Evolutionary conservation across 2,888 invertebrate species (phyloP).

Genomic region (Thyatira batis): DNA sequence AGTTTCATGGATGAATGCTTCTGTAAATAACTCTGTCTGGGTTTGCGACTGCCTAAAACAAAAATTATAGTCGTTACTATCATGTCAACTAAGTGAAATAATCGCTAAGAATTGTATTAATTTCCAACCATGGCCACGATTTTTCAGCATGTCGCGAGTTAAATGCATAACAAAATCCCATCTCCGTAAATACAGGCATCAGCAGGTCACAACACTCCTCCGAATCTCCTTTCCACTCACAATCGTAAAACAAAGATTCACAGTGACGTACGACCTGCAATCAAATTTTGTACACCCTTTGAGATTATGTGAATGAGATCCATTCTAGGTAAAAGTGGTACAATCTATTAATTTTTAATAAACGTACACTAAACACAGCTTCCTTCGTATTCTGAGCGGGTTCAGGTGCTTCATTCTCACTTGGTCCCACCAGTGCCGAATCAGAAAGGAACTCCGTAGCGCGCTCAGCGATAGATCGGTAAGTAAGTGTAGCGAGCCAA

Average conservation of each 20-base stretch:
- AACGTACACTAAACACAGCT: constrained; percentile 62
- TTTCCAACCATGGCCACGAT: constrained; percentile 77
- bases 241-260: constrained; percentile 83
- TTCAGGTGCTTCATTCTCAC: constrained; percentile 30
- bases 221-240: constrained; percentile 86
- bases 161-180: constrained; percentile 88
- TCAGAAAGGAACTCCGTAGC: constrained; percentile 51
- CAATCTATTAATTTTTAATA: not conserved
- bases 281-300: not conserved
- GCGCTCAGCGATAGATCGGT: constrained; percentile 56
- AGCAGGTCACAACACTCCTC: constrained; percentile 86
- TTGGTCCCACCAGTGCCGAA: constrained; percentile 43
- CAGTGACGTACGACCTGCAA: constrained; percentile 83
- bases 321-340: too few species aligned
- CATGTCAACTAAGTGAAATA: not conserved
- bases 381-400: constrained; percentile 56
- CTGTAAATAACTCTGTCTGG: constrained; percentile 65
- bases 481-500: constrained; percentile 73
- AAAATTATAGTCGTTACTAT: not conserved
- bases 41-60: constrained; percentile 65
- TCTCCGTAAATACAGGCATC: constrained; percentile 87
- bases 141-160: constrained; percentile 84
- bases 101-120: not conserved
- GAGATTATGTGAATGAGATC: constrained; percentile 1
- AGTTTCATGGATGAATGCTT: constrained; percentile 84